phyloP scores from a whole-genome alignment of 1,140 invertebrate species.

The Cydia pomonella region DNA sequence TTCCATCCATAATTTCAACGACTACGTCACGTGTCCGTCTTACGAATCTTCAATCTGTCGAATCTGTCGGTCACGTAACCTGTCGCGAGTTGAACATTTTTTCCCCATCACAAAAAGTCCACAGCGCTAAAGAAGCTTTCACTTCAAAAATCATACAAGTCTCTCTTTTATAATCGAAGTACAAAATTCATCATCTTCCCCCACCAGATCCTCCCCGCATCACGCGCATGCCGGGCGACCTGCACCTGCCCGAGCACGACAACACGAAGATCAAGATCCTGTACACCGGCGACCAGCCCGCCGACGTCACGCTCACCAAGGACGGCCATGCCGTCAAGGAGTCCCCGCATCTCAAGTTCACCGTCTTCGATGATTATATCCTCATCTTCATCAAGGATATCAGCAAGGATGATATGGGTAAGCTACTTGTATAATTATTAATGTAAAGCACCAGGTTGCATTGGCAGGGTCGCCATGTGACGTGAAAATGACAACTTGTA shows the following conservation, averaged over 20 bases:
- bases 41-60: no score
- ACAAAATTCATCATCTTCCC: slow-evolving; percentile 5
- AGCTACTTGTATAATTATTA: slow-evolving; percentile 42
- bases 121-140: no score
- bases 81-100: no score
- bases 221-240: slow-evolving; percentile 93
- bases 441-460: no score
- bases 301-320: slow-evolving; percentile 91
- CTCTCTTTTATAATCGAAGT: no score
- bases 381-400: slow-evolving; percentile 96
- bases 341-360: slow-evolving; percentile 92
- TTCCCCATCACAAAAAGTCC: no score
- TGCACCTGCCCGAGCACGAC: slow-evolving; percentile 95
- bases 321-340: slow-evolving; percentile 90
- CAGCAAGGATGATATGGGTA: slow-evolving; percentile 90
- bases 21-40: no score
- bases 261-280: slow-evolving; percentile 98
- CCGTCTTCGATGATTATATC: slow-evolving; percentile 97
- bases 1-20: no score
- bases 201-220: slow-evolving; percentile 93
- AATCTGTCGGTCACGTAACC: no score
- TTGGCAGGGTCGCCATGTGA: not conserved
- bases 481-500: not conserved
- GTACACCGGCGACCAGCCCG: slow-evolving; percentile 95
- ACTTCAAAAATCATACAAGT: no score